Conservation (phyloP, 2,113 vertebrate genomes). For the human region GRCh38 chr7:134883501-134884000, state of each 20-base stretch:
- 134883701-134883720: conserved; percentile 14
- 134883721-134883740: background rate
- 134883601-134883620: conserved; percentile 24
- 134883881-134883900: too few relatives aligned
- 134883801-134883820: background rate
- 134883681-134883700: background rate
- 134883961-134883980: too few relatives aligned
- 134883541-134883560: conserved; percentile 31
- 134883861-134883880: too few relatives aligned
- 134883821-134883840: background rate
- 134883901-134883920: too few relatives aligned
- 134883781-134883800: background rate
- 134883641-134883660: background rate
- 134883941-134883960: too few relatives aligned
- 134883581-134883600: conserved; percentile 37
- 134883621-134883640: background rate
- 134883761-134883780: background rate
- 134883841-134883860: too few relatives aligned
- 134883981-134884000: too few relatives aligned
- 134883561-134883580: conserved; percentile 19
- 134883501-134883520: conserved; percentile 9
- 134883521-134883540: background rate
- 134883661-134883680: background rate
- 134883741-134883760: background rate
- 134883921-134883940: too few relatives aligned